A percentile compares a stretch with the other conserved stretches of the same genome.
These are phyloP conservation scores for Ecliptopera silaceata DNA, from an alignment of 2,888 invertebrate genomes.

Conservation along the genomic window DNA sequence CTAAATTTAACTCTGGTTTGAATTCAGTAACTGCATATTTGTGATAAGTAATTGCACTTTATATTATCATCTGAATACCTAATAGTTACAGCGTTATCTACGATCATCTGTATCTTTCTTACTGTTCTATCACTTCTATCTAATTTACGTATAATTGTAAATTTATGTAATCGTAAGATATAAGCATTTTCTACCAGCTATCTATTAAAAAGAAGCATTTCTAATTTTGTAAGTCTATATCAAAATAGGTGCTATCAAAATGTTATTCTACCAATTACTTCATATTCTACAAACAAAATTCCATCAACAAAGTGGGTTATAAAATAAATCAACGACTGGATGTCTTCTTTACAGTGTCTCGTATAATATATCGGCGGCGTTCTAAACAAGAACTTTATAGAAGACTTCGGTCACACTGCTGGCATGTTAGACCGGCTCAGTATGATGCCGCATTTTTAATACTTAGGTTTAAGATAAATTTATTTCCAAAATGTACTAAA, in stretches of 20 bases:
- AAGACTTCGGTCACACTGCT: constrained; percentile 1
- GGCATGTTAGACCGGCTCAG: background rate
- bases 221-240: constrained; percentile 1
- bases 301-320: constrained; percentile 30
- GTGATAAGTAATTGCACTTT: too few relatives aligned
- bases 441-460: background rate
- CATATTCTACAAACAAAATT: constrained; percentile 28
- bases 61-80: too few relatives aligned
- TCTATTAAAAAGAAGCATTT: too few relatives aligned
- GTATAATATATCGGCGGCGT: constrained; percentile 25
- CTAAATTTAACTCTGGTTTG: background rate
- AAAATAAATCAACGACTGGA: constrained; percentile 29
- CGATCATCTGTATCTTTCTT: too few relatives aligned
- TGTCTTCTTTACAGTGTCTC: constrained; percentile 26
- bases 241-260: constrained; percentile 15
- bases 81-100: too few relatives aligned
- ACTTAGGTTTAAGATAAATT: too few relatives aligned
- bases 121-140: too few relatives aligned
- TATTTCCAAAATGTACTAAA: too few relatives aligned
- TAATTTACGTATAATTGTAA: too few relatives aligned
- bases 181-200: too few relatives aligned
- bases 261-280: constrained; percentile 22
- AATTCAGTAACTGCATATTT: background rate
- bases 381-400: constrained; percentile 17
- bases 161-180: too few relatives aligned